Evolutionary conservation across 2,888 invertebrate genomes (phyloP).

Genomic region (Tetheella fluctuosa): DNA sequence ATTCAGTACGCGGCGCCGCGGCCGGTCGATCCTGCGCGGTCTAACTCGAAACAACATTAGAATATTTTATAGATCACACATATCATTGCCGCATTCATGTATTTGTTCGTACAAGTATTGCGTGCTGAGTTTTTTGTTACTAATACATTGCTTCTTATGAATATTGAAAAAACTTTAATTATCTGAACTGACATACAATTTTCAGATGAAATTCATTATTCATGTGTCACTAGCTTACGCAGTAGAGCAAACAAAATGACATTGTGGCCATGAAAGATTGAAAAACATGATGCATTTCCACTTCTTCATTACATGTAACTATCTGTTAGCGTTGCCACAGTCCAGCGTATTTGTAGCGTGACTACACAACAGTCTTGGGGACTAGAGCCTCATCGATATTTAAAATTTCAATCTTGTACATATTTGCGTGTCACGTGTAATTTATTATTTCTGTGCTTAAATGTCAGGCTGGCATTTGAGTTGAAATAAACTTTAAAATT

Average conservation of each 20-base stretch:
- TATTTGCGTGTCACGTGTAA: not conserved
- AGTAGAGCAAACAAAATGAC: too few species aligned
- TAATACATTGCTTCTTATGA: conserved; percentile 21
- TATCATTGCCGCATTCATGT: conserved; percentile 13
- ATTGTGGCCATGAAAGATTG: too few species aligned
- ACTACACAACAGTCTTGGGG: not conserved
- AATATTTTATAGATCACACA: conserved; percentile 30
- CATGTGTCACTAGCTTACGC: too few species aligned
- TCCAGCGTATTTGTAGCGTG: not conserved
- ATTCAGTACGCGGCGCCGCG: conserved; percentile 17
- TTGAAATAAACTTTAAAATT: not conserved
- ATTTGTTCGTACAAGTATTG: conserved; percentile 8
- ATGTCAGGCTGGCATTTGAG: not conserved
- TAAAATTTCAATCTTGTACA: not conserved
- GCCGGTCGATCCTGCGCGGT: conserved; percentile 20
- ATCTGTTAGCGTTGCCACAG: not conserved
- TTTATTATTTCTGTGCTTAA: not conserved
- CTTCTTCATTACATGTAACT: too few species aligned
- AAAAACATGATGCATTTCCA: too few species aligned
- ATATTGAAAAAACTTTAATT: not conserved
- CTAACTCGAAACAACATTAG: conserved; percentile 18
- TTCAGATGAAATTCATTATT: too few species aligned
- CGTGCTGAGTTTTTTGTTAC: conserved; percentile 11
- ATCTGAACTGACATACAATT: too few species aligned
- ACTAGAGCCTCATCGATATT: not conserved